phyloP scores from a whole-genome alignment of 2,113 vertebrate species.

The Dipodomys stephensi region DNA sequence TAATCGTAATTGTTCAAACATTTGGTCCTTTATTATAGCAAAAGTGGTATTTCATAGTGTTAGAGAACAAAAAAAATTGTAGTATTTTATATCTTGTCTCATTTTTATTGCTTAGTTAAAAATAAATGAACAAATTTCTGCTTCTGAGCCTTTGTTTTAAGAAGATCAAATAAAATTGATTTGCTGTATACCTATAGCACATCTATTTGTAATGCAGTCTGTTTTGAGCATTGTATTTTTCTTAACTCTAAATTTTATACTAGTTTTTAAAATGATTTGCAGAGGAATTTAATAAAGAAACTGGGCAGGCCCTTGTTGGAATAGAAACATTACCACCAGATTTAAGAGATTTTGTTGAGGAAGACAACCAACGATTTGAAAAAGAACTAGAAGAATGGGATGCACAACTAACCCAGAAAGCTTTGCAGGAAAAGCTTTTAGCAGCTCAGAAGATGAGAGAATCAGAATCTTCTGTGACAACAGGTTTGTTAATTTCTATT shows the following conservation, averaged over 20 bases:
- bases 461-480: slow-evolving; percentile 85
- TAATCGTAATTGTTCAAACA: not conserved
- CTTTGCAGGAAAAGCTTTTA: slow-evolving; percentile 93
- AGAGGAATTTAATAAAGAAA: slow-evolving; percentile 98
- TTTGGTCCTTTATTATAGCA: not conserved
- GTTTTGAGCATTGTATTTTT: slow-evolving; percentile 61
- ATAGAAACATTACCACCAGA: slow-evolving; percentile 96
- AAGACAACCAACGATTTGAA: slow-evolving; percentile 95
- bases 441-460: slow-evolving; percentile 86
- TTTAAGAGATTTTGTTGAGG: slow-evolving; percentile 95
- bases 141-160: slow-evolving; percentile 34
- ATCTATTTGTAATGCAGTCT: slow-evolving; percentile 1
- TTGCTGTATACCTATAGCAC: slow-evolving; percentile 18
- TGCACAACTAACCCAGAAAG: slow-evolving; percentile 91
- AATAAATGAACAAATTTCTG: not conserved
- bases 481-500: slow-evolving; percentile 82
- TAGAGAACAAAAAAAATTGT: not conserved
- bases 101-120: not conserved
- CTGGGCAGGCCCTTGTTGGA: slow-evolving; percentile 93
- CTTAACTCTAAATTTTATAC: slow-evolving; percentile 63
- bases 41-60: not conserved
- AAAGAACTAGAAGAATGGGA: slow-evolving; percentile 97
- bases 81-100: not conserved
- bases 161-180: not conserved
- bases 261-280: slow-evolving; percentile 71